A percentile compares a stretch with the other conserved stretches of the same genome.
These are phyloP conservation scores for Chloromyia formosa DNA, from an alignment of 2,888 invertebrate species.

Conservation along the genomic window DNA sequence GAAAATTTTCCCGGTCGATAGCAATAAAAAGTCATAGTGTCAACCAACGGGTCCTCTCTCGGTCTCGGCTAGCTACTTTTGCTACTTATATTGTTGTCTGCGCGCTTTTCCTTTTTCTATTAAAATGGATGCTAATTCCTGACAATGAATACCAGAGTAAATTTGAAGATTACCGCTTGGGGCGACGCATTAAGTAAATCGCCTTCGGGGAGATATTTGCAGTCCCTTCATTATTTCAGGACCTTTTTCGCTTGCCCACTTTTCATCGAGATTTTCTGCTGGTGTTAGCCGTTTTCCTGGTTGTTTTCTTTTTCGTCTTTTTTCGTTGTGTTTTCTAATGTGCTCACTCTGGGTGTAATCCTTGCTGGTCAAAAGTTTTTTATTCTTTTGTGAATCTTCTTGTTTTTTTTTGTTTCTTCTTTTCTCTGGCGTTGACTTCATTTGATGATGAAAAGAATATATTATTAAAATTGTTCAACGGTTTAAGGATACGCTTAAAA, in stretches of 20 bases:
- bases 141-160: slow-evolving; percentile 27
- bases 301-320: background rate
- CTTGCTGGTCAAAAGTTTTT: background rate
- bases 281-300: no score
- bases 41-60: background rate
- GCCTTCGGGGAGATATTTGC: slow-evolving; percentile 1
- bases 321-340: background rate
- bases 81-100: background rate
- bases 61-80: no score
- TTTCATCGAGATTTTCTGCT: background rate
- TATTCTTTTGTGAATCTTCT: background rate
- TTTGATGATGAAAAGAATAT: slow-evolving; percentile 2
- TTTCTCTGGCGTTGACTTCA: background rate
- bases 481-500: slow-evolving; percentile 16
- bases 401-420: background rate
- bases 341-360: background rate
- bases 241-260: background rate
- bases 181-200: slow-evolving; percentile 10
- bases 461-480: slow-evolving; percentile 19
- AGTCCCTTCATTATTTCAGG: slow-evolving; percentile 2
- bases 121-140: slow-evolving; percentile 19
- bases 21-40: slow-evolving; percentile 8
- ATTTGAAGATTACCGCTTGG: slow-evolving; percentile 21
- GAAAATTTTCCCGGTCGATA: background rate
- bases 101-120: background rate